Evolutionary conservation across 2,113 vertebrate genomes (phyloP), one percentile per base, ranked within the genome.

Genomic region (Cepphus grylle): DNA sequence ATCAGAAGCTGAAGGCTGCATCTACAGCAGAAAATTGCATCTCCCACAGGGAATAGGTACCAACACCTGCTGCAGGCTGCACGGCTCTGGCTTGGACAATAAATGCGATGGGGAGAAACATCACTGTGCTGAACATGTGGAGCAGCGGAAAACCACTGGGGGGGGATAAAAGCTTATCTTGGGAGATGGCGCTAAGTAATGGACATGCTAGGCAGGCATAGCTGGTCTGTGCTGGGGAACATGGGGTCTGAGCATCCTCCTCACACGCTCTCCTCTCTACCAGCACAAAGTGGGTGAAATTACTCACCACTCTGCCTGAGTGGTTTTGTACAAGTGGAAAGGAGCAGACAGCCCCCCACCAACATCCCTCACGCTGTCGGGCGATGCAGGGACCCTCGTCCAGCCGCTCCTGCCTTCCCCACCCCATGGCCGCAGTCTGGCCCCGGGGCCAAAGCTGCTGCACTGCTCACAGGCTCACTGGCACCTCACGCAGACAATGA

Each of bases 371-470:
- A 12, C 5, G 5, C 5, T 34, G 26, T 23, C 1, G 3, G 30
- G 43, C 0, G 0, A 43, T 23, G 47, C 12, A n/a, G 14, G 40
- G 14, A 70, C 16, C 34, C 36, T 73, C 5, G 0, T 36, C 30
- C 63, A 32, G 71, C 27, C 34, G 22, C 9, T 86, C 53, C 53
- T 84, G 58, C 63, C 59, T 65, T 81, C 29, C 32, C 27, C 25
- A 43, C 17, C 32, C 43, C 26, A 74, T 2, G 12, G 78, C 32
- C 0, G 0, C 58, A 30, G 72, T 7, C 36, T 5, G 7, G n/a
- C n/a, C 16, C 61, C 2, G 3, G 17, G 23, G 30, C 34, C 4
- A 1, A 85, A 81, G 45, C 34, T 49, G 23, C 77, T 9, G 20
- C 43, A 17, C 38, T 50, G 70, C 73, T 81, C 45, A 38, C 38